Conservation (phyloP, 1,140 invertebrate genomes). For the Drosophila grimshawi region DNA sequence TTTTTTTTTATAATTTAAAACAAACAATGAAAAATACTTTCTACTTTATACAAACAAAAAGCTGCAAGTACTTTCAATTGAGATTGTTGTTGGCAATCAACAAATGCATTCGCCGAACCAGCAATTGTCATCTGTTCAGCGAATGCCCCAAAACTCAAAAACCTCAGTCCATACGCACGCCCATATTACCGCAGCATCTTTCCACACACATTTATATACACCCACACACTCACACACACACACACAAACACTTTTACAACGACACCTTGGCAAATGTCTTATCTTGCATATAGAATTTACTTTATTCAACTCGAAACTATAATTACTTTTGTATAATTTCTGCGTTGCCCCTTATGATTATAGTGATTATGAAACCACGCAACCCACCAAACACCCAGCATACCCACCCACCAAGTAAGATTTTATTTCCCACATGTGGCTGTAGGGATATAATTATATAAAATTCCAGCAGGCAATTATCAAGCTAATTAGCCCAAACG, state of each 20-base stretch:
- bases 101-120: constrained; percentile 24
- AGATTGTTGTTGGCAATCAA: constrained; percentile 23
- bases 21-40: constrained; percentile 27
- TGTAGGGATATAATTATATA: neutral
- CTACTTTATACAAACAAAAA: constrained; percentile 3
- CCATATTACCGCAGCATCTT: constrained; percentile 7
- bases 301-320: constrained; percentile 45
- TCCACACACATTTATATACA: neutral
- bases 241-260: constrained; percentile 15
- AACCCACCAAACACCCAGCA: constrained; percentile 1
- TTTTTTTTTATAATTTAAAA: constrained; percentile 37
- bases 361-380: constrained; percentile 4
- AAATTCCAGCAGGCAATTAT: constrained; percentile 27
- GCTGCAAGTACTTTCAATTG: constrained; percentile 11
- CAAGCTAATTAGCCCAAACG: constrained; percentile 24
- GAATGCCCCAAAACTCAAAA: constrained; percentile 12
- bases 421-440: constrained; percentile 25
- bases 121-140: constrained; percentile 11
- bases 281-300: constrained; percentile 57
- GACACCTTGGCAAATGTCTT: constrained; percentile 68
- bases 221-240: constrained; percentile 22
- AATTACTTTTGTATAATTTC: constrained; percentile 63
- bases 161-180: constrained; percentile 7
- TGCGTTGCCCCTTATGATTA: constrained; percentile 51
- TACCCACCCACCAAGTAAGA: constrained; percentile 22